Evolutionary conservation across 2,797 vertebrate genomes (phyloP).

Genomic region (Phataginus tricuspis): DNA sequence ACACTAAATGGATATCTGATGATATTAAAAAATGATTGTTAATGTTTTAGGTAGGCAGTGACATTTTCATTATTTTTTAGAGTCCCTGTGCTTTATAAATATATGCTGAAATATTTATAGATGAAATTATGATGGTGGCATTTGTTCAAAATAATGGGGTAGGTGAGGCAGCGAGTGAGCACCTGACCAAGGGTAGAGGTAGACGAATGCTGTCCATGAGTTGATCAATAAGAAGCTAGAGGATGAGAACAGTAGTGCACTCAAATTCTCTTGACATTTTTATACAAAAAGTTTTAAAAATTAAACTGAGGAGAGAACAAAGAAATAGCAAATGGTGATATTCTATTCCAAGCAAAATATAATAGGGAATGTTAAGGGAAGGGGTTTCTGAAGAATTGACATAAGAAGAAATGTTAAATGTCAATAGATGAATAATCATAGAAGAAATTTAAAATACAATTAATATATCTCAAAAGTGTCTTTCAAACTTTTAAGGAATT

Average conservation of each 20-base stretch:
- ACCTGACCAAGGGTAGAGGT: accelerated
- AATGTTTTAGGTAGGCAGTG: not conserved
- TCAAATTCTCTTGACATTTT: not conserved
- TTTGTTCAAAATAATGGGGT: not conserved
- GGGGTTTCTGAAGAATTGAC: not conserved
- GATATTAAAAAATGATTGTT: not conserved
- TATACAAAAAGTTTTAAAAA: not conserved
- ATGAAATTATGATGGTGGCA: not conserved
- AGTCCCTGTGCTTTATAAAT: not conserved
- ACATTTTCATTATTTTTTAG: not conserved
- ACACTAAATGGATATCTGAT: not conserved
- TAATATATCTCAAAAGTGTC: not conserved
- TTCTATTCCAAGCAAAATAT: not conserved
- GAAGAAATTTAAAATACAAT: not conserved
- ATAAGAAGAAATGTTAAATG: not conserved
- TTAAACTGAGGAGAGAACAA: not conserved
- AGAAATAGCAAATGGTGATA: not conserved
- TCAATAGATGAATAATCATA: not conserved
- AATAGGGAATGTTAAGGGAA: not conserved
- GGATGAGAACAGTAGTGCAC: accelerated
- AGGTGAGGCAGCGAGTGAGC: not conserved
- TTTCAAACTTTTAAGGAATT: not conserved
- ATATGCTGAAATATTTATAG: not conserved
- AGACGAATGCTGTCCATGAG: accelerated
- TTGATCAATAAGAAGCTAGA: accelerated